A percentile compares a stretch with the other conserved stretches of the same genome.
These are phyloP conservation scores for Phthorimaea operculella DNA, from an alignment of 1,140 invertebrate genomes.

Conservation along the genomic window DNA sequence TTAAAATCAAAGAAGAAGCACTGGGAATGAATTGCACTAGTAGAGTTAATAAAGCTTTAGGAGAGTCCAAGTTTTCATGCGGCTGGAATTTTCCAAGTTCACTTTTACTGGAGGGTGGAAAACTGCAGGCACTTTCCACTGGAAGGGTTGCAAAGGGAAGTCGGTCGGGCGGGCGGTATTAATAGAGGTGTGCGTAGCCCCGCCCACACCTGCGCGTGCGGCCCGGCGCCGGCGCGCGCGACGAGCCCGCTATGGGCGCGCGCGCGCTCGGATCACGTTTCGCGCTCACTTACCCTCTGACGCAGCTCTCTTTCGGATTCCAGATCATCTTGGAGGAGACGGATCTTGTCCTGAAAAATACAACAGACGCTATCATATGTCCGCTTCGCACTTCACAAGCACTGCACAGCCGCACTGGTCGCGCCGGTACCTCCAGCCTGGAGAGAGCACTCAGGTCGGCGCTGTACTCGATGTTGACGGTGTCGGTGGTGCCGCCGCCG, in stretches of 20 bases:
- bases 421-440: constrained; percentile 87
- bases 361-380: constrained; percentile 56
- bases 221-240: constrained; percentile 34
- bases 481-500: constrained; percentile 82
- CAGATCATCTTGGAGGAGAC: constrained; percentile 96
- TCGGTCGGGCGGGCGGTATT: constrained; percentile 40
- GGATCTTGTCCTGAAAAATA: constrained; percentile 93
- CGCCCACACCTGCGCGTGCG: constrained; percentile 54
- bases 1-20: no score
- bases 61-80: no score
- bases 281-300: constrained; percentile 85
- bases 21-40: no score
- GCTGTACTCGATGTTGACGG: constrained; percentile 93
- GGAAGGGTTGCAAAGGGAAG: constrained; percentile 28
- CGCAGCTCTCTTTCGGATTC: constrained; percentile 96
- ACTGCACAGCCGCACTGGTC: constrained; percentile 54
- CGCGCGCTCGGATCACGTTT: constrained; percentile 50
- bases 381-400: constrained; percentile 58
- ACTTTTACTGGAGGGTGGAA: no score
- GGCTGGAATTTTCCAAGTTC: no score
- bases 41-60: no score
- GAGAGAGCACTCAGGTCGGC: constrained; percentile 91
- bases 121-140: constrained; percentile 10
- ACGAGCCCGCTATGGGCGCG: constrained; percentile 53
- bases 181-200: constrained; percentile 52